These are phyloP conservation scores for Sinelater perroti DNA, from an alignment of 2,888 invertebrate genomes.

Conservation along the genomic window DNA sequence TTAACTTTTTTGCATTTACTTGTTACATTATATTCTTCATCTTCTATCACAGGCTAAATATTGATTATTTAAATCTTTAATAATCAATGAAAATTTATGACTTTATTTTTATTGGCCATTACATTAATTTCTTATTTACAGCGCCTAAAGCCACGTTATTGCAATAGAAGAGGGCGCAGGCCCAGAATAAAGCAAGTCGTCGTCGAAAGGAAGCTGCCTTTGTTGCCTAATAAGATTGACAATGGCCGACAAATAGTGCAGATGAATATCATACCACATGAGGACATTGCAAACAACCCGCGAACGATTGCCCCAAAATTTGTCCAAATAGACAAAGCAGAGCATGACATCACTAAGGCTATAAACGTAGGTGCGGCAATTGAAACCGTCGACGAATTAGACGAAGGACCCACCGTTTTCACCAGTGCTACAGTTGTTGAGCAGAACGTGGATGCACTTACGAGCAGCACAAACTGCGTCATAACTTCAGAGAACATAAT, in stretches of 20 bases:
- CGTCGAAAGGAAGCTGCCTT: constrained; percentile 77
- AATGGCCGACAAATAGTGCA: constrained; percentile 62
- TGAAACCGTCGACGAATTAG: not conserved
- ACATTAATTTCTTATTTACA: no score
- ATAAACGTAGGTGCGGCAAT: constrained; percentile 6
- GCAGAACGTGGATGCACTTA: not conserved
- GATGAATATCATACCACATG: constrained; percentile 59
- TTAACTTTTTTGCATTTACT: no score
- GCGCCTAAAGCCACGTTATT: constrained; percentile 57
- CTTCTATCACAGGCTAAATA: no score
- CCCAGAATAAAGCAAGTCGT: constrained; percentile 70
- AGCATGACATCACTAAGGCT: constrained; percentile 24
- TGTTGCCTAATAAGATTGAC: constrained; percentile 66
- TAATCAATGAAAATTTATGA: no score
- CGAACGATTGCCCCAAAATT: constrained; percentile 29
- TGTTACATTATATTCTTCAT: no score
- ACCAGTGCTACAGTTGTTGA: constrained; percentile 6
- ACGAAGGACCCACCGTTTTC: not conserved
- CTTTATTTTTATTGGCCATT: no score
- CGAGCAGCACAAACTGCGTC: not conserved
- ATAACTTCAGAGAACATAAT: not conserved
- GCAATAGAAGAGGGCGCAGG: constrained; percentile 59
- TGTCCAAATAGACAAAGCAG: constrained; percentile 27
- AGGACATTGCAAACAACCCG: constrained; percentile 35
- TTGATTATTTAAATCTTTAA: no score